Percentiles rank a stretch among this genome's conserved stretches.
Conservation (phyloP, 2,113 vertebrate species). For the Ovis canadensis region DNA sequence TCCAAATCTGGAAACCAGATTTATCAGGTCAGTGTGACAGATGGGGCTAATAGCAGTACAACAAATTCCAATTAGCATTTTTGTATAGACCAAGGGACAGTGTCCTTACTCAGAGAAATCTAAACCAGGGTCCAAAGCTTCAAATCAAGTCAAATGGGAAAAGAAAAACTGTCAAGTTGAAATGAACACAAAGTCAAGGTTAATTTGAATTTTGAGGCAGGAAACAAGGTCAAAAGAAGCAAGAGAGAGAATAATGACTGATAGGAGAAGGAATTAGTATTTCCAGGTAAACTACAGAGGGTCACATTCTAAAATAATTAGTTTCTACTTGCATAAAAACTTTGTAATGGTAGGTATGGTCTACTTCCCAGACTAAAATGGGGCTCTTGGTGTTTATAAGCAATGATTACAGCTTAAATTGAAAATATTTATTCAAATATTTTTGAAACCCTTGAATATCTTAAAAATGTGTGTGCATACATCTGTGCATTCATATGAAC, state of each 20-base stretch:
- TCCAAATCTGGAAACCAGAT: not conserved
- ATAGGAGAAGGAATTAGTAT: not conserved
- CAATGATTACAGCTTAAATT: not conserved
- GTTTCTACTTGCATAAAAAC: not conserved
- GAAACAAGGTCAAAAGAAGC: not conserved
- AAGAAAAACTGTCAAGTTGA: not conserved
- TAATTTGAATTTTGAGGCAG: not conserved
- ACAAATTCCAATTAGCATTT: not conserved
- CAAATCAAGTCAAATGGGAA: not conserved
- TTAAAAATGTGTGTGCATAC: not conserved
- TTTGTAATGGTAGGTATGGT: not conserved
- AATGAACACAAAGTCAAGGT: not conserved
- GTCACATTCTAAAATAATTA: not conserved
- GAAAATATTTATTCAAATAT: not conserved
- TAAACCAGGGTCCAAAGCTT: not conserved
- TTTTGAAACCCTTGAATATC: not conserved
- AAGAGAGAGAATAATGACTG: not conserved
- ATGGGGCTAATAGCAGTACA: not conserved
- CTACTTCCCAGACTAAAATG: not conserved
- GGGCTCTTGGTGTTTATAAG: not conserved
- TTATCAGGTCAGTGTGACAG: not conserved
- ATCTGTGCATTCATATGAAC: not conserved
- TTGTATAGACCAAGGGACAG: not conserved
- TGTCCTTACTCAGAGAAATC: not conserved
- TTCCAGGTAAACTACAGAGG: not conserved